These are phyloP conservation scores for Promerops cafer DNA, from an alignment of 2,113 vertebrate genomes.

Conservation along the genomic window DNA sequence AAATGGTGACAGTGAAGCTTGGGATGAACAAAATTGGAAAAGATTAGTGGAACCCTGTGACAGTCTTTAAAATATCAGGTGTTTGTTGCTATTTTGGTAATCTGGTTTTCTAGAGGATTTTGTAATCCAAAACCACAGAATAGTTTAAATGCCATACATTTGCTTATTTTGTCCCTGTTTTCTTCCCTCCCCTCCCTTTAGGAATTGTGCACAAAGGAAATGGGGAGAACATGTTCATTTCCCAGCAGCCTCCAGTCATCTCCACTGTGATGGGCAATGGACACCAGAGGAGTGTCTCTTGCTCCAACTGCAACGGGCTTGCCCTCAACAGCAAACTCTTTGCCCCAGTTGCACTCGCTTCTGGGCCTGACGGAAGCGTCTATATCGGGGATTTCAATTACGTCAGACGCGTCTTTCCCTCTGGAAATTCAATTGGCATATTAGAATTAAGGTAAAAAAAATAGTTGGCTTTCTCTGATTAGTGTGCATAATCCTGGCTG, in stretches of 20 bases:
- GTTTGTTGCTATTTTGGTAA: background rate
- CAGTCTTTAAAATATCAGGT: background rate
- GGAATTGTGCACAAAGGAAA: slow-evolving; percentile 98
- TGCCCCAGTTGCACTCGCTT: slow-evolving; percentile 90
- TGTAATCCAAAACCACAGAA: background rate
- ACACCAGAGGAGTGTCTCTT: slow-evolving; percentile 86
- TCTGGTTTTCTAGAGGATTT: background rate
- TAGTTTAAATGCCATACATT: background rate
- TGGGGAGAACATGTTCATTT: slow-evolving; percentile 95
- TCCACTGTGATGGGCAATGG: slow-evolving; percentile 94
- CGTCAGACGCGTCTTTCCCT: slow-evolving; percentile 88
- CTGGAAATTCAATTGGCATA: slow-evolving; percentile 86
- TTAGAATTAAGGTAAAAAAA: slow-evolving; percentile 90
- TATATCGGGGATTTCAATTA: slow-evolving; percentile 98
- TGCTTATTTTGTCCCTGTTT: background rate
- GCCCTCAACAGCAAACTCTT: slow-evolving; percentile 91
- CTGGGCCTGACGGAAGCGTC: slow-evolving; percentile 89
- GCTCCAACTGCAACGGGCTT: slow-evolving; percentile 86
- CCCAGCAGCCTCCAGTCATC: slow-evolving; percentile 93
- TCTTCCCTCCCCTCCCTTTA: slow-evolving; percentile 7
- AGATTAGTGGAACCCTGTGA: background rate
- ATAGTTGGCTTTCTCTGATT: background rate
- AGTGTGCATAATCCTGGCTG: background rate
- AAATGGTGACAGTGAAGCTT: background rate
- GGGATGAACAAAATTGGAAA: background rate